phyloP scores from a whole-genome alignment of 2,113 vertebrate genomes.

The Tragelaphus imberbis region DNA sequence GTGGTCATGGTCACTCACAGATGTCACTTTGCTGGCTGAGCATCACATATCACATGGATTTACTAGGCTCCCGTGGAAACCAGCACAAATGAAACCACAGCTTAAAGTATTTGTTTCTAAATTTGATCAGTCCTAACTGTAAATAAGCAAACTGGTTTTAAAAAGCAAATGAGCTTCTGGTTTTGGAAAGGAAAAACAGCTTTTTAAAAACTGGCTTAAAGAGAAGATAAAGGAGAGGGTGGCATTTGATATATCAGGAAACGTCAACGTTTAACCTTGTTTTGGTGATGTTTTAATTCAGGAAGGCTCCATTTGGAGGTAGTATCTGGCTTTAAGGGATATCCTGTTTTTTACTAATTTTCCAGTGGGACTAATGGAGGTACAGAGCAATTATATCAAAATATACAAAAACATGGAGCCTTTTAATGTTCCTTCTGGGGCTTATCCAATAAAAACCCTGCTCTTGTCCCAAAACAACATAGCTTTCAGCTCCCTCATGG shows the following conservation, averaged over 20 bases:
- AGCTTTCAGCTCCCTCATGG: not conserved
- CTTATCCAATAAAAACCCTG: not conserved
- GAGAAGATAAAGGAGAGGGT: constrained; percentile 19
- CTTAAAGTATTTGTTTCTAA: constrained; percentile 31
- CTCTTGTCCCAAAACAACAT: not conserved
- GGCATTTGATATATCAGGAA: constrained; percentile 43
- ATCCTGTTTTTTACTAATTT: constrained; percentile 19
- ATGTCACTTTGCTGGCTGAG: not conserved
- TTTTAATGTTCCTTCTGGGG: not conserved
- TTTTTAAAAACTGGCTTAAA: constrained; percentile 13
- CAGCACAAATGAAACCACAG: not conserved
- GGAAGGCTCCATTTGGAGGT: constrained; percentile 24
- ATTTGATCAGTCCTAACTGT: not conserved
- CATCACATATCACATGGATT: not conserved
- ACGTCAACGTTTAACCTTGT: constrained; percentile 38
- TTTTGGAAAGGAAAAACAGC: constrained; percentile 28
- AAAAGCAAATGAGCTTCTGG: constrained; percentile 32
- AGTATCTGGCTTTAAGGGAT: constrained; percentile 20
- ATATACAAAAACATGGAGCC: not conserved
- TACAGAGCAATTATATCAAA: not conserved
- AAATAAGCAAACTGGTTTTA: constrained; percentile 42
- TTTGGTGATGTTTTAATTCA: constrained; percentile 37
- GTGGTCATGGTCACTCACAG: not conserved
- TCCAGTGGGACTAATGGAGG: not conserved
- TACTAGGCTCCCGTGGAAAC: not conserved